Conservation (phyloP, 2,113 vertebrate species). For the Ophthalmolycus amberensis region DNA sequence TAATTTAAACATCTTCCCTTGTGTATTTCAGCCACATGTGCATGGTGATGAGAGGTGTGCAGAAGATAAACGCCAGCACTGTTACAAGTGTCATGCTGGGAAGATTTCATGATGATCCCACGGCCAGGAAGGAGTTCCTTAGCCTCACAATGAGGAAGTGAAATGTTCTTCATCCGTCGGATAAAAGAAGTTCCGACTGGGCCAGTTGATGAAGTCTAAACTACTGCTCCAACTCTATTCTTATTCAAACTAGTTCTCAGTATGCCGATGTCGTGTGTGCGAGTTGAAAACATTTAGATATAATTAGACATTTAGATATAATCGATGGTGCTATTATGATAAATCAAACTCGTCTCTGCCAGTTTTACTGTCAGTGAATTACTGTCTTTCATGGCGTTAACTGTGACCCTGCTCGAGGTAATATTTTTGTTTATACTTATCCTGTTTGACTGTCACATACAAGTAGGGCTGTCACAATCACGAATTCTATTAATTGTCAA, state of each 20-base stretch:
- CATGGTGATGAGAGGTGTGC: constrained; percentile 75
- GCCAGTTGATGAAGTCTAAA: no score
- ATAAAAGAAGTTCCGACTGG: no score
- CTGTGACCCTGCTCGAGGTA: not conserved
- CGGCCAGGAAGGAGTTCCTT: constrained; percentile 76
- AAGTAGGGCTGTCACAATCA: not conserved
- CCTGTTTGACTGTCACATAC: not conserved
- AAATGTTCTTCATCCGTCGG: not conserved
- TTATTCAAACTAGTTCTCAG: no score
- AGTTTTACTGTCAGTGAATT: constrained; percentile 1
- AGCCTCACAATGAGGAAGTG: constrained; percentile 66
- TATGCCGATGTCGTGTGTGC: no score
- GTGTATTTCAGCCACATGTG: constrained; percentile 73
- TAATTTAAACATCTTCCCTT: not conserved
- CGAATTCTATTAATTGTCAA: not conserved
- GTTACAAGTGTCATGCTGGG: constrained; percentile 75
- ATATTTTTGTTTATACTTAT: not conserved
- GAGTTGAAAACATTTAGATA: no score
- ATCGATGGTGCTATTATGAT: no score
- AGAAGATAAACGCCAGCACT: constrained; percentile 79
- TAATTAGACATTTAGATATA: no score
- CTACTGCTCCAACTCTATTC: no score
- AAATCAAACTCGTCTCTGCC: not conserved
- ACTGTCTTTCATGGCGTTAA: not conserved
- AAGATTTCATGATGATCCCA: constrained; percentile 75